Percentiles rank a stretch among this genome's conserved stretches.
Evolutionary conservation across 64 coral and sea anemone species (phyloP).

Genomic region (Exaiptasia diaphana): DNA sequence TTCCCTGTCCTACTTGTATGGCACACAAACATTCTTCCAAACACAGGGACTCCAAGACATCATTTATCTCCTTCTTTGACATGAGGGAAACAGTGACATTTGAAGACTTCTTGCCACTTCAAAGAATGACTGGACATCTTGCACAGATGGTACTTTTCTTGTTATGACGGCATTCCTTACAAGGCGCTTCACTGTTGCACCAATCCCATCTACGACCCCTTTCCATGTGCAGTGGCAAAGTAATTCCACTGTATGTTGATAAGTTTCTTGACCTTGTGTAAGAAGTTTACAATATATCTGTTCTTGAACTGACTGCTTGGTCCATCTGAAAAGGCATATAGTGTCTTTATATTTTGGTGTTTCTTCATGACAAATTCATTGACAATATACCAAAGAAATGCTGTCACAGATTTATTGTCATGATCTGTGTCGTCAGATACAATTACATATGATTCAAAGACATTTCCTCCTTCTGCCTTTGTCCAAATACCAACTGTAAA

Average conservation of each 20-base stretch:
- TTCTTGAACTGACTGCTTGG: conserved; percentile 38
- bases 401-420: conserved; percentile 4
- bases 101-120: not conserved
- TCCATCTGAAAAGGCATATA: conserved; percentile 25
- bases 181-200: conserved; percentile 11
- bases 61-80: not conserved
- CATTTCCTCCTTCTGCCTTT: not conserved
- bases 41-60: too few species aligned
- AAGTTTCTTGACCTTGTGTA: not conserved
- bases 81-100: not conserved
- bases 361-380: conserved; percentile 8
- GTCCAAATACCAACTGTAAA: conserved; percentile 10
- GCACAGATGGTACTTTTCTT: conserved; percentile 12
- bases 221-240: conserved; percentile 40
- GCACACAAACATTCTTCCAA: too few species aligned
- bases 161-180: conserved; percentile 15
- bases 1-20: too few species aligned
- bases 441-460: conserved; percentile 11
- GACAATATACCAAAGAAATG: not conserved
- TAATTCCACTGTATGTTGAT: conserved; percentile 11
- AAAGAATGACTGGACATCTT: not conserved
- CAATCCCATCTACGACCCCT: conserved; percentile 33
- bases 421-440: conserved; percentile 3
- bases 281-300: conserved; percentile 19
- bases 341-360: not conserved